Evolutionary conservation across 2,888 invertebrate species (phyloP), one percentile per base, ranked within the genome.

Genomic region (Phorcus lineatus): DNA sequence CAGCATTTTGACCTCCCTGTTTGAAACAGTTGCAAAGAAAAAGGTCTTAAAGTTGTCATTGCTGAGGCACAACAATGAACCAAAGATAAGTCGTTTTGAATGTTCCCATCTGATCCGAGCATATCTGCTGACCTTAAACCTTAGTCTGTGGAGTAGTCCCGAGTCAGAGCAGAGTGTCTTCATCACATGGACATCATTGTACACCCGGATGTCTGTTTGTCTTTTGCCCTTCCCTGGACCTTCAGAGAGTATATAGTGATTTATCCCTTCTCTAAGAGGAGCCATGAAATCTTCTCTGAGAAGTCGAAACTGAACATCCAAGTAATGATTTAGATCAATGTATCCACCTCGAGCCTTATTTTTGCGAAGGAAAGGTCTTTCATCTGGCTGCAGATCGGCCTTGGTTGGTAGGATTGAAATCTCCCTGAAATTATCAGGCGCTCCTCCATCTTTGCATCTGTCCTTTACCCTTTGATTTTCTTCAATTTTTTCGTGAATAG

Each of bases 261-360:
- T 91, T 90, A 96, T 94, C 82, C 96, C 96, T 88, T 95, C 94
- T 62, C 96, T 93, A 36, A 97, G 91, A 0, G 97, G 96, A 19
- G 94, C 94, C 47, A 96, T 94, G 90, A 96, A 97, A 92, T 97
- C 97, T 93, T 97, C 97, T 52, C 96, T 93, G 66, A 97, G 90
- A 53, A 97, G 93, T 47, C 96, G 94, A 89, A 96, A 96, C 87
- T 97, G 97, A 2, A 90, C 94, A 86, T 96, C 96, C 24, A 97
- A 93, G 91, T 97, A 97, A 88, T 96, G 95, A 66, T 95, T 94
- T 0, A 95, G 94, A 88, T 94, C 94, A 0, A 93, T 89, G 91
- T 96, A 97, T 0, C 94, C 94, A 22, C 96, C 96, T 74, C 94
- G 92, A 0, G 94, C 91, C 77, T 95, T 94, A 88, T 95, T 96